Evolutionary conservation across 2,113 vertebrate genomes (phyloP).

Genomic region (Rhabdornis inornatus): DNA sequence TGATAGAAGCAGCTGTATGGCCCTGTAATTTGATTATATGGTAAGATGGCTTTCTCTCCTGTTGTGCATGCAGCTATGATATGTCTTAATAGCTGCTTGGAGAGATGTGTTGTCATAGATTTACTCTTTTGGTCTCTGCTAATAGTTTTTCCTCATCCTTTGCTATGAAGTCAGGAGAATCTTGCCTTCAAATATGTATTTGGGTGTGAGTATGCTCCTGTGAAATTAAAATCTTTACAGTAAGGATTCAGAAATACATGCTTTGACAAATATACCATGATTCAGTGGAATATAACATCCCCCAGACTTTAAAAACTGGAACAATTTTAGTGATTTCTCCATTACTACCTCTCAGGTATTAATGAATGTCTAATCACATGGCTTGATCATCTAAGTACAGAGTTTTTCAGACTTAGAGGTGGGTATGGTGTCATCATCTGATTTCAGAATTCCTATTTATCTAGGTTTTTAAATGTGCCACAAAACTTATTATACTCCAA

Average conservation of each 20-base stretch:
- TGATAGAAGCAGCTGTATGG: neutral
- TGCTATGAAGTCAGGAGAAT: neutral
- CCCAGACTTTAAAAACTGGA: neutral
- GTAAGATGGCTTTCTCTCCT: neutral
- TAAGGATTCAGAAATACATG: neutral
- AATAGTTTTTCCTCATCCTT: neutral
- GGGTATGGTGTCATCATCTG: neutral
- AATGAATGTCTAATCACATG: neutral
- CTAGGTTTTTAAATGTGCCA: neutral
- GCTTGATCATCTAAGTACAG: neutral
- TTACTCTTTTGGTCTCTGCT: neutral
- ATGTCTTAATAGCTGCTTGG: neutral
- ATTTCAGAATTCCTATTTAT: neutral
- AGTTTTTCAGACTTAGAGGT: neutral
- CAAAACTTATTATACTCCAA: neutral
- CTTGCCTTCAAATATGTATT: neutral
- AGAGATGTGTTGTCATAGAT: neutral
- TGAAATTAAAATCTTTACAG: neutral
- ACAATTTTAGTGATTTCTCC: neutral
- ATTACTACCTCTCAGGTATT: neutral
- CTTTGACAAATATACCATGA: neutral
- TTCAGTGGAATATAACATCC: neutral
- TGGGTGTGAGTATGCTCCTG: neutral
- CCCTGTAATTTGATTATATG: constrained; percentile 6
- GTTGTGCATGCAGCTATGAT: neutral